Base-by-base conservation (phyloP, 2,797 vertebrate genomes). In the Astyanax mexicanus region DNA sequence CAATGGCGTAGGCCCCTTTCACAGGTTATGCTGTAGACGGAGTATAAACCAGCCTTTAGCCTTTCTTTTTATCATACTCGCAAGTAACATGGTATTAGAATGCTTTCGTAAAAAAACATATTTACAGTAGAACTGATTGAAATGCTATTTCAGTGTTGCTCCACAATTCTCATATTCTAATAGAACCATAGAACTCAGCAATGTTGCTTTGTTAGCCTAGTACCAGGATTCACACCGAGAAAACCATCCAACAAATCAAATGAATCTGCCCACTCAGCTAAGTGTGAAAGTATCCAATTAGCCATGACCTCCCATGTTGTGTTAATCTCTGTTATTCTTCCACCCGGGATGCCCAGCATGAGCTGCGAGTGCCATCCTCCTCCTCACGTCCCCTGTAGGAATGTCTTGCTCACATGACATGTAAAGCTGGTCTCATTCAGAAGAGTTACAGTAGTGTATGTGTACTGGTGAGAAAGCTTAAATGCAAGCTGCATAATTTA, bases 241-340 rank as follows among this genome's bases (percentile, higher is more conserved):
- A 61, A 69, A 52, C 47, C 7, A 44, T 42, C 65, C 55, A 69
- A 37, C 44, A 69, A 49, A 58, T 51, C 23, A 21, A 47, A 55
- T 12, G 10, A 29, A 49, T 49, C 44, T 32, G 42, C 42, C 27
- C 27, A 19, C 23, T 49, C 42, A 19, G 47, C 23, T 6, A 32
- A 35, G 64, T 51, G 45, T 45, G 40, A 45, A 65, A 42, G 47
- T 23, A 44, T 57, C 25, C 52, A 42, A 19, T 40, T 29, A 57
- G 17, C 27, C 64, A 32, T 42, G 44, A 47, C 44, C 29, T 32
- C 44, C 64, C 32, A 72, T 37, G 21, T 40, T 45, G 32, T 29
- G 45, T 47, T 60, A 51, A 67, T 67, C 64, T 52, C 44, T 35
- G 27, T 21, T 17, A 35, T 23, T 44, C 25, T 68, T 61, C n/a